Evolutionary conservation across 2,888 invertebrate species (phyloP), one percentile per base, ranked within the genome.

Genomic region (Ceratothoa steindachneri): DNA sequence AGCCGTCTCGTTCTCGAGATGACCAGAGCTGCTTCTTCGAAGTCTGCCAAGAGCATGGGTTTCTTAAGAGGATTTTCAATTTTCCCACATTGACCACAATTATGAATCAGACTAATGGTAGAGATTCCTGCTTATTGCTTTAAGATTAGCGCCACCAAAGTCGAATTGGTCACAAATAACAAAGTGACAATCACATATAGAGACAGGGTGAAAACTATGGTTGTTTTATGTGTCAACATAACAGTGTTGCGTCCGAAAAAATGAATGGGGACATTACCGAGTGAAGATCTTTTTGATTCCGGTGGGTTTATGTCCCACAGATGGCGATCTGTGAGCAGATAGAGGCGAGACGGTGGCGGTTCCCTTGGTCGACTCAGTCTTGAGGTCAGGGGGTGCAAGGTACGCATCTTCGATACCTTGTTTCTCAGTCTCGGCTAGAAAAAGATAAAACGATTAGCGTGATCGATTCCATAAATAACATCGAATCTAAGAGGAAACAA

Each of bases 221-320:
- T n/a, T n/a, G n/a, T n/a, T n/a, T n/a, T n/a, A n/a, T n/a, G n/a
- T n/a, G n/a, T n/a, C n/a, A n/a, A n/a, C n/a, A n/a, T n/a, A n/a
- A n/a, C n/a, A n/a, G n/a, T n/a, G n/a, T n/a, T n/a, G n/a, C n/a
- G n/a, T n/a, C n/a, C n/a, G n/a, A n/a, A n/a, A n/a, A n/a, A n/a
- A n/a, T n/a, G n/a, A n/a, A n/a, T n/a, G n/a, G n/a, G n/a, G n/a
- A n/a, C 22, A 82, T 80, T 81, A 86, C 86, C 83, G 85, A 27
- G 90, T 89, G 83, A 90, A 89, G 81, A 91, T 89, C 81, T 88
- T 88, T 77, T 89, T 88, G 74, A 90, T 86, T 4, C 90, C 89
- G 82, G 88, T 87, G 52, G 86, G 86, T 82, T 88, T 89, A 77
- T 84, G 84, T 73, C 85, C 84, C 67, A 81, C 87, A 86, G 24